Evolutionary conservation across 2,888 invertebrate species (phyloP).

Genomic region (Patella pellucida): DNA sequence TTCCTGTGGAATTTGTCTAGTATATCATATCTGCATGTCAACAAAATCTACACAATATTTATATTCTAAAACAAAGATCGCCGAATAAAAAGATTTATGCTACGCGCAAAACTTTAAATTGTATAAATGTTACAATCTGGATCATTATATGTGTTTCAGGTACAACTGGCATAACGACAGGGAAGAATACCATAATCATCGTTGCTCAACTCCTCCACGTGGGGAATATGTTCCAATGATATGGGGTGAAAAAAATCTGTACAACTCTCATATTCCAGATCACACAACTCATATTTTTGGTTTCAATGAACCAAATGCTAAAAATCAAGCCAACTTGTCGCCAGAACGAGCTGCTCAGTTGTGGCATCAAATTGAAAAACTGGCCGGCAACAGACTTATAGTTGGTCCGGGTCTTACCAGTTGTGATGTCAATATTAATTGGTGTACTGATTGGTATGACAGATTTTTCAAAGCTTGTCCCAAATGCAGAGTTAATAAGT

Average conservation of each 20-base stretch:
- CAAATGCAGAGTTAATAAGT: conserved; percentile 43
- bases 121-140: too few relatives aligned
- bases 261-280: conserved; percentile 19
- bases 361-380: conserved; percentile 43
- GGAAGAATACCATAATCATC: conserved; percentile 18
- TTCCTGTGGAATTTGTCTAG: too few relatives aligned
- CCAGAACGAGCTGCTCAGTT: conserved; percentile 39
- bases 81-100: too few relatives aligned
- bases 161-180: conserved; percentile 31
- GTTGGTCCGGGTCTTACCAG: conserved; percentile 36
- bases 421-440: conserved; percentile 21
- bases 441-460: conserved; percentile 41
- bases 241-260: conserved; percentile 37
- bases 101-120: too few relatives aligned
- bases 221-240: conserved; percentile 45
- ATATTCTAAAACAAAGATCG: too few relatives aligned
- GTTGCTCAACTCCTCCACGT: conserved; percentile 21
- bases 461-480: conserved; percentile 43
- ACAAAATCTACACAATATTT: too few relatives aligned
- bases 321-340: conserved; percentile 41
- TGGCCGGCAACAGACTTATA: conserved; percentile 33
- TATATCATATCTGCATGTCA: too few relatives aligned
- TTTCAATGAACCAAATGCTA: conserved; percentile 51
- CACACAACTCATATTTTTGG: conserved; percentile 38
- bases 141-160: conserved; percentile 14